These are phyloP conservation scores for Cacoxenus indagator DNA, from an alignment of 2,888 invertebrate genomes.

Conservation along the genomic window DNA sequence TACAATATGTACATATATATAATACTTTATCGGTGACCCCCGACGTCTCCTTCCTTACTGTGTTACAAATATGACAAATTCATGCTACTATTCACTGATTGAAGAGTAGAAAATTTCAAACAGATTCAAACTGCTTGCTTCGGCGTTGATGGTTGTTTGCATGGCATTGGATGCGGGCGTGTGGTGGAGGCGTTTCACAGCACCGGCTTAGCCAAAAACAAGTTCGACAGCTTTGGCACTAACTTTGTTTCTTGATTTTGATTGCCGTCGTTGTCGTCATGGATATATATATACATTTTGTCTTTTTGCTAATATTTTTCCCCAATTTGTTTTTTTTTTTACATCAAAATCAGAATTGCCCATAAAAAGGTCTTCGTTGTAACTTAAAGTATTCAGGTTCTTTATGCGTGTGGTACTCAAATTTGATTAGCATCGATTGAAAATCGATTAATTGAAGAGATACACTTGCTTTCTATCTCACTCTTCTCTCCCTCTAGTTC, in stretches of 20 bases:
- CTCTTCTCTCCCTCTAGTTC: neutral
- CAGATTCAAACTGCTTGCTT: too few relatives aligned
- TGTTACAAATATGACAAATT: too few relatives aligned
- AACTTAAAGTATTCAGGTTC: too few relatives aligned
- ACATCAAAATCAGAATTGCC: slow-evolving; percentile 23
- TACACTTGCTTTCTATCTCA: slow-evolving; percentile 42
- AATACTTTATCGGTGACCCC: too few relatives aligned
- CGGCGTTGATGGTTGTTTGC: neutral
- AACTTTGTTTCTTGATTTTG: neutral
- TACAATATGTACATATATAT: too few relatives aligned
- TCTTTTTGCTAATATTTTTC: neutral
- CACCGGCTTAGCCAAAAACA: neutral
- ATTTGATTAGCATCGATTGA: slow-evolving; percentile 34
- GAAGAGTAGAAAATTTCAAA: too few relatives aligned
- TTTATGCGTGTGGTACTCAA: neutral
- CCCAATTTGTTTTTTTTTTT: neutral
- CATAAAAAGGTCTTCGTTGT: too few relatives aligned
- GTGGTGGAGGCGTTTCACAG: neutral
- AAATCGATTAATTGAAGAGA: slow-evolving; percentile 52
- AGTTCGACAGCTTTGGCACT: slow-evolving; percentile 13
- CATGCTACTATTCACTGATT: too few relatives aligned
- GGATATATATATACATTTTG: too few relatives aligned
- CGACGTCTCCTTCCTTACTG: too few relatives aligned
- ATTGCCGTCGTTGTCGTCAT: too few relatives aligned
- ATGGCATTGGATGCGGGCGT: neutral